Percentiles rank a stretch among this genome's conserved stretches.
These are phyloP conservation scores for Pyrgilauda ruficollis DNA, from an alignment of 2,113 vertebrate genomes.

Conservation along the genomic window DNA sequence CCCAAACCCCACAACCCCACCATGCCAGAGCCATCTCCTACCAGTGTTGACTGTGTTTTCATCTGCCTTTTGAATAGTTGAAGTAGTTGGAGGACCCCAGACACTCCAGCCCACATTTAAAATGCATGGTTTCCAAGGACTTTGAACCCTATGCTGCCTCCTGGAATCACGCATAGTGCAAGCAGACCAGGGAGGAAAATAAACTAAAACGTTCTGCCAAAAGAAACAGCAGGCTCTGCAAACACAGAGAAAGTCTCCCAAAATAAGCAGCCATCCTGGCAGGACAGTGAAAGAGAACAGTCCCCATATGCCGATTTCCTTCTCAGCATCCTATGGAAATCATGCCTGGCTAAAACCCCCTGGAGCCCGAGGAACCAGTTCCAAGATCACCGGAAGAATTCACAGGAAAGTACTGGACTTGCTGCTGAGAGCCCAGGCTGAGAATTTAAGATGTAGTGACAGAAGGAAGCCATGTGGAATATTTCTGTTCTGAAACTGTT, in stretches of 20 bases:
- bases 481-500: background rate
- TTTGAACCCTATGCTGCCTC: background rate
- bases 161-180: background rate
- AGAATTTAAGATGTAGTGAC: background rate
- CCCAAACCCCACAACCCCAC: accelerated
- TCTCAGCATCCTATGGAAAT: background rate
- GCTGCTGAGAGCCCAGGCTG: constrained; percentile 6
- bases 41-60: background rate
- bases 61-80: background rate
- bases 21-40: background rate
- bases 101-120: background rate
- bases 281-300: background rate
- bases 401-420: background rate
- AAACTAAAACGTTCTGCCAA: constrained; percentile 12
- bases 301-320: background rate
- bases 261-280: background rate
- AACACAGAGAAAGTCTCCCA: background rate
- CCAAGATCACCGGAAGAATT: background rate
- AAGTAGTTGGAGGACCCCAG: background rate
- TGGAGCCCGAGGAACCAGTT: background rate
- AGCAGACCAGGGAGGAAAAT: background rate
- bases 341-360: background rate
- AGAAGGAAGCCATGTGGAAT: background rate
- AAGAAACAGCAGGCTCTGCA: background rate
- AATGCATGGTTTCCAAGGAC: background rate